Base-by-base conservation (phyloP, 2,113 vertebrate species). In the Corythornis cristatus region DNA sequence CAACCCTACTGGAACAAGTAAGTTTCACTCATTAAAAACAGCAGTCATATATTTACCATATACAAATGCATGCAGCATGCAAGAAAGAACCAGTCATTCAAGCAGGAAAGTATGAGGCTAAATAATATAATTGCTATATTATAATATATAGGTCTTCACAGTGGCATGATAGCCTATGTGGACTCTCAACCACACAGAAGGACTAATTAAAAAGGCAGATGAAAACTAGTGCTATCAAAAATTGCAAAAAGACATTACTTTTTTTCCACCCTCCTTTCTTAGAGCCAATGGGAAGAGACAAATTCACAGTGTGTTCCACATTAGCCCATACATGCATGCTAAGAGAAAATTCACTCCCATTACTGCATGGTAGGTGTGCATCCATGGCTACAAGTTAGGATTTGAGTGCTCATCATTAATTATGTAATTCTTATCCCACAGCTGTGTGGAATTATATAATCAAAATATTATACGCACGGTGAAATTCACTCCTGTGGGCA, bases 171-270 rank as follows among this genome's bases (percentile, higher is more conserved):
- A 72, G 46, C 33, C 67, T 89, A 73, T 83, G 51, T 85, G 84
- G 50, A 87, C 71, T 79, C 74, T 87, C 71, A 92, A 1, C 66
- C 86, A 89, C 91, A 73, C 86, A 93, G 94, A 81, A 94, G 74
- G 89, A 66, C 74, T 95, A 95, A 96, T 95, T 95, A 94, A 92
- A 71, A 75, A 96, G 84, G 64, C 62, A 94, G 62, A 93, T 73
- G 65, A 94, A 90, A 46, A 89, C 74, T 23, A 76, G 18, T 11
- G 4, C 25, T 80, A 89, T 33, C 19, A 93, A 82, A 94, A 93
- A 79, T 48, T 83, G 13, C 18, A 54, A 48, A 86, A 86, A 57
- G 13, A 1, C 26, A 74, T 70, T 15, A 33, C 11, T 28, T 90
- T 90, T 83, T 75, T 87, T 22, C 56, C 31, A 58, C 12, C 29